Conservation (phyloP, 2,888 invertebrate genomes). For the Frankliniella fusca region DNA sequence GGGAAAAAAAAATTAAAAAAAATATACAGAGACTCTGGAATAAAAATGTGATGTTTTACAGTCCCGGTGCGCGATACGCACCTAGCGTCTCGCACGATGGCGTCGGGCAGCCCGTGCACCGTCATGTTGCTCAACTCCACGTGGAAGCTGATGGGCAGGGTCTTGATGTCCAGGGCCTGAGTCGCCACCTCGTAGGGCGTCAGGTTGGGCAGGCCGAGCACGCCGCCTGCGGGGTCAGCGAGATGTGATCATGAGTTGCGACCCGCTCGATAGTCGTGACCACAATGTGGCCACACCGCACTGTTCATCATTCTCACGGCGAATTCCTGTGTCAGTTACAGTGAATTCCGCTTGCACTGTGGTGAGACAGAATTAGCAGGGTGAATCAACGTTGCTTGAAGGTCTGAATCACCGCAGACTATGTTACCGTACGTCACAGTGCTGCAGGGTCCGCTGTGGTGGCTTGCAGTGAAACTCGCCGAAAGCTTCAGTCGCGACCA, state of each 20-base stretch:
- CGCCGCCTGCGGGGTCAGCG: neutral
- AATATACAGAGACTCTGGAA: neutral
- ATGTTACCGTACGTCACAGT: too few relatives aligned
- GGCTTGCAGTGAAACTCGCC: too few relatives aligned
- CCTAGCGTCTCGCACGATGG: neutral
- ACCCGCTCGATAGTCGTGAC: too few relatives aligned
- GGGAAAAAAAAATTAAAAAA: neutral
- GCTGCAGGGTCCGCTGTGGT: too few relatives aligned
- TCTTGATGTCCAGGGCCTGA: neutral
- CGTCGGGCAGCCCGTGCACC: neutral
- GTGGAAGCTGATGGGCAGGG: neutral
- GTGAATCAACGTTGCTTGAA: too few relatives aligned
- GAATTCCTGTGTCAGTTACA: too few relatives aligned
- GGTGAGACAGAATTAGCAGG: too few relatives aligned
- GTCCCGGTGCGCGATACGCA: neutral
- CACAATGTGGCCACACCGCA: neutral
- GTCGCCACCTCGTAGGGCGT: neutral
- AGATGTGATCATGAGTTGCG: too few relatives aligned
- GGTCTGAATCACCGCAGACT: too few relatives aligned
- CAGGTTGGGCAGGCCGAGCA: neutral
- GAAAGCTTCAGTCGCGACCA: neutral
- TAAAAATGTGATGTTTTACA: neutral
- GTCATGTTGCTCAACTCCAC: neutral
- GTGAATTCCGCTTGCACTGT: too few relatives aligned
- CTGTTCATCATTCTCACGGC: too few relatives aligned